Percentiles rank a stretch among this genome's conserved stretches.
Evolutionary conservation across 1,140 invertebrate genomes (phyloP).

Genomic region (Tenebrio molitor): DNA sequence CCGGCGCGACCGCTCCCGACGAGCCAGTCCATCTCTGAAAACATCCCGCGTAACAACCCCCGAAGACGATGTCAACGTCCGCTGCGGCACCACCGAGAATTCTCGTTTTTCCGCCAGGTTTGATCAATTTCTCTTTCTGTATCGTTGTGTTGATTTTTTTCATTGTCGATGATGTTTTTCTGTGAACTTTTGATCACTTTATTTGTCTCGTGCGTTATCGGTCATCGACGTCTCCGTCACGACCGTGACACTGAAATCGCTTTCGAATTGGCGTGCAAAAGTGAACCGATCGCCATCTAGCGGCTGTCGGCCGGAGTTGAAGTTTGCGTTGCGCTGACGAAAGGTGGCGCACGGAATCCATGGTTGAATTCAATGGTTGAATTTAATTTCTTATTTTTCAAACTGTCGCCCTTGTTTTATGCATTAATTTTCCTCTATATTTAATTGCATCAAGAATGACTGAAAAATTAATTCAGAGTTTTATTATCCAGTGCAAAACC

Average conservation of each 20-base stretch:
- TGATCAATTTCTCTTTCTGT: constrained; percentile 22
- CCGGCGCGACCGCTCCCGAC: constrained; percentile 34
- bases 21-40: constrained; percentile 45
- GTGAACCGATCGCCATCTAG: constrained; percentile 23
- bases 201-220: constrained; percentile 41
- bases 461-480: too few species aligned
- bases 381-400: background rate
- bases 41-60: constrained; percentile 26
- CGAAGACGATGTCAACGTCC: constrained; percentile 3
- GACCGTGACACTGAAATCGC: constrained; percentile 46
- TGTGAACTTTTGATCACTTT: constrained; percentile 19
- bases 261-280: constrained; percentile 12
- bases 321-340: background rate
- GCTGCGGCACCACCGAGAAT: constrained; percentile 44
- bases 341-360: constrained; percentile 41
- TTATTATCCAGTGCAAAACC: too few species aligned
- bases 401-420: too few species aligned
- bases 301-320: background rate
- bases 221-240: constrained; percentile 20
- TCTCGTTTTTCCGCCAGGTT: constrained; percentile 48
- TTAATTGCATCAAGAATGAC: too few species aligned
- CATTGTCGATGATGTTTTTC: background rate
- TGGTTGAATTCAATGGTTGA: background rate
- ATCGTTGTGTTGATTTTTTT: constrained; percentile 9
- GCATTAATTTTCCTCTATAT: too few species aligned